phyloP scores from a whole-genome alignment of 2,888 invertebrate genomes.

The Ophioninae sp. region DNA sequence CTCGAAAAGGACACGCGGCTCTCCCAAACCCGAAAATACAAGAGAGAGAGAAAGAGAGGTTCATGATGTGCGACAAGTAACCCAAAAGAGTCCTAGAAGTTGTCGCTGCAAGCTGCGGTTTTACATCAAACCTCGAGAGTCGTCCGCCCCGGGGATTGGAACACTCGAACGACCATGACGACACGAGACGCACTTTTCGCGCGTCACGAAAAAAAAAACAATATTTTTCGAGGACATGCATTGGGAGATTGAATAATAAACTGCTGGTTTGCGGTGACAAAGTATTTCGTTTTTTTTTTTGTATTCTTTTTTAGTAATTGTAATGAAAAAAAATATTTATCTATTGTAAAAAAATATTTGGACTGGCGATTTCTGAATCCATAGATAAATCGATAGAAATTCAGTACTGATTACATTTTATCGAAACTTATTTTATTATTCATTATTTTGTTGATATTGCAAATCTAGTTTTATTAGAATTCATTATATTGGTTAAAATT shows the following conservation, averaged over 20 bases:
- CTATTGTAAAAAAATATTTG: not conserved
- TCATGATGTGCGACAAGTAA: slow-evolving; percentile 43
- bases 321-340: not conserved
- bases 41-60: not conserved
- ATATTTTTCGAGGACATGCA: not conserved
- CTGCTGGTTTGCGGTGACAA: not conserved
- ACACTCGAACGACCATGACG: slow-evolving; percentile 22
- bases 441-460: no score
- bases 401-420: no score
- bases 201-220: not conserved
- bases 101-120: slow-evolving; percentile 79
- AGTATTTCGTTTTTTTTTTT: not conserved
- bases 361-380: no score
- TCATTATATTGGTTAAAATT: no score
- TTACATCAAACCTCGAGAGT: slow-evolving; percentile 74
- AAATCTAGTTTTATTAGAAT: no score
- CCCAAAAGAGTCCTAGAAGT: slow-evolving; percentile 66
- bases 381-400: not conserved
- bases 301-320: not conserved
- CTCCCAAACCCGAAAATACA: slow-evolving; percentile 60
- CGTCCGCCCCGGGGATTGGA: slow-evolving; percentile 39
- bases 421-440: no score
- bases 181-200: not conserved
- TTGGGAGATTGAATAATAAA: not conserved
- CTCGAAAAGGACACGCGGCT: slow-evolving; percentile 74